These are phyloP conservation scores for Stenotaenia linearis DNA, from an alignment of 2,888 invertebrate species.

Conservation along the genomic window DNA sequence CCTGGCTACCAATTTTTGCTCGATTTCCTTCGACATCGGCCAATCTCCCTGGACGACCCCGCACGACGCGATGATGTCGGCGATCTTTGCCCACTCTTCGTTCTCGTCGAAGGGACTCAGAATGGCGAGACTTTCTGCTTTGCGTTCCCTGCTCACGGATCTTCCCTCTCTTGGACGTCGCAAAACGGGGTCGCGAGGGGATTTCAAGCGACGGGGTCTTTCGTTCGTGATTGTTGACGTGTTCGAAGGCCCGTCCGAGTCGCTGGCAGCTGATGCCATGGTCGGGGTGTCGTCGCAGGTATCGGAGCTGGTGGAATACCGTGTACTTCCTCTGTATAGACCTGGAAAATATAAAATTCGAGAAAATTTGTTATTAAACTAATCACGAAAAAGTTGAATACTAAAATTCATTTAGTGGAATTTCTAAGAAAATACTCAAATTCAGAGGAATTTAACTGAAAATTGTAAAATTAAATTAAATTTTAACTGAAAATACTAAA, in stretches of 20 bases:
- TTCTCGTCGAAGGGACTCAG: constrained; percentile 87
- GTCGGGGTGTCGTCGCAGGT: constrained; percentile 33
- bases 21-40: constrained; percentile 45
- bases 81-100: constrained; percentile 94
- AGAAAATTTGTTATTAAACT: too few species aligned
- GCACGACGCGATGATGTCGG: constrained; percentile 86
- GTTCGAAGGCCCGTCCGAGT: constrained; percentile 27
- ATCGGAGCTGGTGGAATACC: constrained; percentile 33
- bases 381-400: too few species aligned
- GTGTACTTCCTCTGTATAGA: constrained; percentile 38
- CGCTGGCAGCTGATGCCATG: constrained; percentile 31
- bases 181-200: not conserved
- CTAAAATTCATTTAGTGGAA: too few species aligned
- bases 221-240: constrained; percentile 31
- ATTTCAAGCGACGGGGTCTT: not conserved
- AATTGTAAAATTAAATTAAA: too few species aligned
- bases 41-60: constrained; percentile 42
- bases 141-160: constrained; percentile 44
- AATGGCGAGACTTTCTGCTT: constrained; percentile 51
- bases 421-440: not conserved
- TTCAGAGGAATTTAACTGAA: not conserved
- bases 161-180: not conserved
- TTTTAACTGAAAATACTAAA: not conserved
- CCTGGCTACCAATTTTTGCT: constrained; percentile 41
- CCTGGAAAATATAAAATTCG: constrained; percentile 32